These are phyloP conservation scores for Tenthredo amoena DNA, from an alignment of 2,888 invertebrate species.

Conservation along the genomic window DNA sequence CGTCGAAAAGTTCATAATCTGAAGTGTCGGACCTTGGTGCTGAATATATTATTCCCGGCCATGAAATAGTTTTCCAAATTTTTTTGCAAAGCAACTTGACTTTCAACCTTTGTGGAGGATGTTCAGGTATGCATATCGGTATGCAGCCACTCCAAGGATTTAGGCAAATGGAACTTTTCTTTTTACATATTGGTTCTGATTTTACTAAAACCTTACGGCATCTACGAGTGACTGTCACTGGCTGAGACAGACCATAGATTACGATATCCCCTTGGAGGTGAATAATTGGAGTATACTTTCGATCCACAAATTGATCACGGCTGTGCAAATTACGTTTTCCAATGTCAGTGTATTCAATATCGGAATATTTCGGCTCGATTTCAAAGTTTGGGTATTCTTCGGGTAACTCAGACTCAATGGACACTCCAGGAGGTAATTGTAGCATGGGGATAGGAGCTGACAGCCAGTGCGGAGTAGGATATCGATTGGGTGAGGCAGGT, in stretches of 20 bases:
- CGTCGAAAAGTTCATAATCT: not conserved
- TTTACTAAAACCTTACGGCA: not conserved
- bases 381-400: not conserved
- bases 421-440: constrained; percentile 14
- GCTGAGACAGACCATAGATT: not conserved
- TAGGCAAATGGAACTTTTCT: not conserved
- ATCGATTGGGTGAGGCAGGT: not conserved
- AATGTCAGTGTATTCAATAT: constrained; percentile 6
- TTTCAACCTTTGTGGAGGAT: not conserved
- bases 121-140: not conserved
- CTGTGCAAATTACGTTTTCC: not conserved
- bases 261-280: not conserved
- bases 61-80: not conserved
- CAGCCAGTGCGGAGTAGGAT: not conserved
- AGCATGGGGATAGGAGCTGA: not conserved
- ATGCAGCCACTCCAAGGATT: not conserved
- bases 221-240: not conserved
- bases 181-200: not conserved
- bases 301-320: constrained; percentile 1
- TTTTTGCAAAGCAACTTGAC: not conserved
- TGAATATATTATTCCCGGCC: not conserved
- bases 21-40: not conserved
- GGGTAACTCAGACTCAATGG: not conserved
- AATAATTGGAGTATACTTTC: constrained; percentile 1
- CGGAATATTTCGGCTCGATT: not conserved